Conservation (phyloP, 2,113 vertebrate genomes). For the Microcebus murinus region DNA sequence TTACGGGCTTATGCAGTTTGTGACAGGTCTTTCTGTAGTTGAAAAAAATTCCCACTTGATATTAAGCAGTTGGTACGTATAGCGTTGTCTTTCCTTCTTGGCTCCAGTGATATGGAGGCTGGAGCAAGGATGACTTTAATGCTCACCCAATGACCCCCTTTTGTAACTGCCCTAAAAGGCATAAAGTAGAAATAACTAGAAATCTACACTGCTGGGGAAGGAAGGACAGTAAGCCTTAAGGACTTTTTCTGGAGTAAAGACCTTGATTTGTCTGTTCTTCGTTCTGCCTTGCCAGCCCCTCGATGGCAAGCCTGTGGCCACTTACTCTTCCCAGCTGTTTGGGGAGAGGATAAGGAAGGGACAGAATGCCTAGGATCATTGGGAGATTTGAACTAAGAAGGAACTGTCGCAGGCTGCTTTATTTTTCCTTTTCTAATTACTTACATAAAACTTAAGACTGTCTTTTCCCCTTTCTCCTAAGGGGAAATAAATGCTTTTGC, state of each 20-base stretch:
- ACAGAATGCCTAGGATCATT: not conserved
- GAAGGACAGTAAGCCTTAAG: not conserved
- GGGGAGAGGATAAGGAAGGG: not conserved
- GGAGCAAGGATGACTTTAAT: not conserved
- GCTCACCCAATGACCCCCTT: not conserved
- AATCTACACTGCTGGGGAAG: not conserved
- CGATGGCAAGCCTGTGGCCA: not conserved
- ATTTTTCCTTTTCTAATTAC: slow-evolving; percentile 48
- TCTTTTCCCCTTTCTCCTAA: slow-evolving; percentile 10
- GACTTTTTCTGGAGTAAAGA: not conserved
- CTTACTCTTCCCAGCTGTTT: not conserved
- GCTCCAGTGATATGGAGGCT: not conserved
- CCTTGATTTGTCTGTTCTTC: not conserved
- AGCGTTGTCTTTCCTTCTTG: not conserved
- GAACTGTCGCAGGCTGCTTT: not conserved
- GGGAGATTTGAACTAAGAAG: slow-evolving; percentile 8
- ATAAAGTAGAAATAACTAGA: not conserved
- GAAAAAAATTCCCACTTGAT: not conserved
- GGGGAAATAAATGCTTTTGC: not conserved
- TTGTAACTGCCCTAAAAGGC: slow-evolving; percentile 4
- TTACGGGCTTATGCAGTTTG: not conserved
- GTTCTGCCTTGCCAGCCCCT: slow-evolving; percentile 11
- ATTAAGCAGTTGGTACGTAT: not conserved
- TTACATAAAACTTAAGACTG: not conserved
- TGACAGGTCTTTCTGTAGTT: not conserved